Base-by-base conservation (phyloP, 2,113 vertebrate genomes). In the Smithornis capensis region DNA sequence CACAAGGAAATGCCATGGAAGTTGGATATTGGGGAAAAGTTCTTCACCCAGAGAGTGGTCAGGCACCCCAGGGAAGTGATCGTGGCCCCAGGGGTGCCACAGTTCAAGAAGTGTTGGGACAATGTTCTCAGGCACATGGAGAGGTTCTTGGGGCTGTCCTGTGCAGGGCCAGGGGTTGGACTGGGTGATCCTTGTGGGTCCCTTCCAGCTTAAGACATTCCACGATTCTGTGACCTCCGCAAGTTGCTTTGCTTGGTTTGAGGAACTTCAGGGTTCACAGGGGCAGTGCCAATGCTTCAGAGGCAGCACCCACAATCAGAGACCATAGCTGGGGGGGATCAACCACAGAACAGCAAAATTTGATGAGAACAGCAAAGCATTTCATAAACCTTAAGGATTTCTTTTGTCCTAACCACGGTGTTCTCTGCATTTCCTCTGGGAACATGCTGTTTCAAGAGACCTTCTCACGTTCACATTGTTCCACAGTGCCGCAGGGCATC, bases 291-390 rank as follows among this genome's bases (percentile, higher is more conserved):
- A 70, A 0, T 0, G 0, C 38, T 29, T 14, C 31, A 1, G 55
- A 23, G 82, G 8, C 3, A 0, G 60, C 23, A 31, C n/a, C 16
- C 1, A 0, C 10, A 59, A 25, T 56, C 3, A 0, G 38, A 29
- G 14, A 33, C 8, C 17, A 8, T 38, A 37, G 29, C 78, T 56
- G 4, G 10, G 50, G n/a, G 28, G 65, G 76, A 35, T 52, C 27
- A 60, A 12, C 40, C 31, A 3, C 19, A 3, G 33, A n/a, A 28
- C 19, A 38, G 50, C 19, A 5, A 3, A 3, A 31, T 10, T 7
- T 19, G 65, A 19, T 78, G 60, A 18, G 31, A 47, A 44, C 23
- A 49, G 83, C 40, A n/a, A 29, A 82, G 17, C 4, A 0, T 25
- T n/a, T 63, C 29, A 42, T 19, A 28, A 40, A 7, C 0, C 0